Evolutionary conservation across 2,113 vertebrate genomes (phyloP), one percentile per base, ranked within the genome.

Genomic region (Anser brachyrhynchus): DNA sequence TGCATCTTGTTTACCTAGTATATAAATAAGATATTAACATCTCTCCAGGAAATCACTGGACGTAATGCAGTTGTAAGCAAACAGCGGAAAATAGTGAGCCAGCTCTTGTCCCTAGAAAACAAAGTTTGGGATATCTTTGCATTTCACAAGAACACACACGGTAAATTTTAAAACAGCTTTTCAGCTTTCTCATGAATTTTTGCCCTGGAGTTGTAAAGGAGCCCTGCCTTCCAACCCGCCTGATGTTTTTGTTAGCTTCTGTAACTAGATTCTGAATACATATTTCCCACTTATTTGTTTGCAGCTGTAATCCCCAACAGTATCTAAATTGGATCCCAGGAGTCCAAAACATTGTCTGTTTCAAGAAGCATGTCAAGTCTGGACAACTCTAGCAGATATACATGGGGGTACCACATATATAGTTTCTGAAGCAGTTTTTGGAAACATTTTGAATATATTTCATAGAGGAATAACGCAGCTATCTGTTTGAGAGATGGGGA

Each of bases 301-400:
- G 84, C 79, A 95, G 49, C 89, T 90, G 87, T 87, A 89, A 87
- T 84, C 41, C 91, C 80, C 87, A 96, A 46, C 33, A 83, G 69
- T 72, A 64, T 43, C 81, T 93, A 98, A 98, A 98, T 97, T 97
- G 96, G 95, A 93, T 97, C 96, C 96, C 97, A 75, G 91, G 91
- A 87, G 96, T 54, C 61, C 82, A 18, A 87, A 92, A 85, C 58
- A 19, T 3, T n/a, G 31, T 84, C 59, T 83, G 26, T 84, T 97
- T 79, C 82, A 73, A 88, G 57, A 87, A 92, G 39, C 61, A 67
- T 18, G 6, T 82, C 23, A 44, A 59, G 43, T 65, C 66, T 87
- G 90, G 90, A 85, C 86, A 91, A 3, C 13, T 23, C 19, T n/a
- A 17, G 90, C 26, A 70, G 89, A 49, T 59, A 66, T 17, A 41